phyloP scores from a whole-genome alignment of 2,113 vertebrate genomes.

The Dromiciops gliroides region DNA sequence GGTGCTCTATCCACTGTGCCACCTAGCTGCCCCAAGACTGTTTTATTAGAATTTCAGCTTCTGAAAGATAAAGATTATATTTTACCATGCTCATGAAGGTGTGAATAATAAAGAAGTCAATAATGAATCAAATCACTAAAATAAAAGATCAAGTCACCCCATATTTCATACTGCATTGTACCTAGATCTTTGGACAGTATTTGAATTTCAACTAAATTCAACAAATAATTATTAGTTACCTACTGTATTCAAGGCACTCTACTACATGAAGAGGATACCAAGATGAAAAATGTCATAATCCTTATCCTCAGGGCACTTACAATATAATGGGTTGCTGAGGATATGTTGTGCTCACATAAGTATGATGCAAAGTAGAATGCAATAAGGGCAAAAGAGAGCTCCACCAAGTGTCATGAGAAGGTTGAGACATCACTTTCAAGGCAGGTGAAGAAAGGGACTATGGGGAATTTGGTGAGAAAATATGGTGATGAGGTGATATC shows the following conservation, averaged over 20 bases:
- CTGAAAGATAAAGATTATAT: background rate
- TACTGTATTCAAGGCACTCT: background rate
- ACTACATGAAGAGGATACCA: background rate
- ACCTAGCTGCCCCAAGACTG: no score
- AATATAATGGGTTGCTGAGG: background rate
- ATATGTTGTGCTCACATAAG: background rate
- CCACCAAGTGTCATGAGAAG: background rate
- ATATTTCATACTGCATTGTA: background rate
- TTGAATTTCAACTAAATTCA: background rate
- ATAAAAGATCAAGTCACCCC: background rate
- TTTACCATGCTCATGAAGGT: background rate
- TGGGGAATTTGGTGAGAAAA: background rate
- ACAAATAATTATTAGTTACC: background rate
- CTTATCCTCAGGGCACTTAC: background rate
- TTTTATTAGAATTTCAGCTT: constrained; percentile 26
- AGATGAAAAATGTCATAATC: background rate
- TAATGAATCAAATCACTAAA: background rate
- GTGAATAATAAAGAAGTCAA: background rate
- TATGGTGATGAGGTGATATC: background rate
- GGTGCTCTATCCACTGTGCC: no score
- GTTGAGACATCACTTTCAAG: background rate
- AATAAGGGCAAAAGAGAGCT: background rate
- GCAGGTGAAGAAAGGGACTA: background rate
- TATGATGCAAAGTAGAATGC: background rate
- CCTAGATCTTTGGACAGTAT: background rate